Evolutionary conservation across 2,888 invertebrate genomes (phyloP).

Genomic region (Nymphalis urticae): DNA sequence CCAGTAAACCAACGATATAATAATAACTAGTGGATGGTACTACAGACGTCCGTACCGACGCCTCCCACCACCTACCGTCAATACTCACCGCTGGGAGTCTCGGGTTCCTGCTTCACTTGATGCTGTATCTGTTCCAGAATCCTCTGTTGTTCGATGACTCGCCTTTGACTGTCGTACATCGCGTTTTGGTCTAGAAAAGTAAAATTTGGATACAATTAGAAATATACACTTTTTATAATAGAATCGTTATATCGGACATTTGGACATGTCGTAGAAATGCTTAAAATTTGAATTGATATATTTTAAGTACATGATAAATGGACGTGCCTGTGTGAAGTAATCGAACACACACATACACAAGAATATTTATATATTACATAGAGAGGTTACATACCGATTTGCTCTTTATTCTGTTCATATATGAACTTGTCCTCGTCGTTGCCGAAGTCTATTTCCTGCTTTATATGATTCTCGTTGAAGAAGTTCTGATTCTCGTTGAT

Average conservation of each 20-base stretch:
- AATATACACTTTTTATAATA: neutral
- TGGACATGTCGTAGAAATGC: no score
- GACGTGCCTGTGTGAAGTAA: no score
- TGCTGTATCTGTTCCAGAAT: conserved; percentile 54
- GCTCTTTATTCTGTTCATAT: conserved; percentile 64
- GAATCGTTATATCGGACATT: no score
- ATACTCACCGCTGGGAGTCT: conserved; percentile 48
- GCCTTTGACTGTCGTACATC: conserved; percentile 44
- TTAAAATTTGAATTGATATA: no score
- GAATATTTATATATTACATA: neutral
- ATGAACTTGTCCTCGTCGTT: conserved; percentile 66
- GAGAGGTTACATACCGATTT: conserved; percentile 30
- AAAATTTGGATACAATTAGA: conserved; percentile 1
- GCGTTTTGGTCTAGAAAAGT: conserved; percentile 50
- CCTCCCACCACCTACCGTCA: neutral
- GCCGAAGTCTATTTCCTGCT: conserved; percentile 66
- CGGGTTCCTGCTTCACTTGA: conserved; percentile 70
- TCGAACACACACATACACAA: neutral
- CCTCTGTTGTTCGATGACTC: conserved; percentile 36
- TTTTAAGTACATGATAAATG: no score
- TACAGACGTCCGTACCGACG: no score
- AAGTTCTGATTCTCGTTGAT: conserved; percentile 66
- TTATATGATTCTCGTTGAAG: conserved; percentile 70
- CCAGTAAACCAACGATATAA: neutral
- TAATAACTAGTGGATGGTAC: neutral